Conservation (phyloP, 2,113 vertebrate genomes). For the Phaethornis superciliosus region DNA sequence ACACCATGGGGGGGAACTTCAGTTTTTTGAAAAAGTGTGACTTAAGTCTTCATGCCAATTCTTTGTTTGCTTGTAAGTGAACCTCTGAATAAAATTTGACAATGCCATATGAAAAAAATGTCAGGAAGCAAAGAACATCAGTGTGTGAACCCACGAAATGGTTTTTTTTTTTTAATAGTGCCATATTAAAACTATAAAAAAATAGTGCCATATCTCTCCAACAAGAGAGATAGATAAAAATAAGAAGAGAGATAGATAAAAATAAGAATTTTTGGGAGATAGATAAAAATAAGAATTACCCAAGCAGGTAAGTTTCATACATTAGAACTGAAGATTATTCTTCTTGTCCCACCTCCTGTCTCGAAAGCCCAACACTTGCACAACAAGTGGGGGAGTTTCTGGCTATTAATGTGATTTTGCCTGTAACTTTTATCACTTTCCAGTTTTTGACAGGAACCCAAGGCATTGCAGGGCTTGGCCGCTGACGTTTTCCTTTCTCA, state of each 20-base stretch:
- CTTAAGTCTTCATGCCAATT: neutral
- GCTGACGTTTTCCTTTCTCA: neutral
- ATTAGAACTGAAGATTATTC: accelerated
- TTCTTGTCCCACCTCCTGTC: neutral
- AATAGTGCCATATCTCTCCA: no score
- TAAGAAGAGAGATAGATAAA: no score
- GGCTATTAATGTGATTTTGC: accelerated
- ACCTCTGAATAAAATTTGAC: neutral
- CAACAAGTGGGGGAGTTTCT: neutral
- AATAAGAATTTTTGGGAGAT: neutral
- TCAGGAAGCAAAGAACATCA: neutral
- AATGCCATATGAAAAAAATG: neutral
- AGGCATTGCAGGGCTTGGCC: neutral
- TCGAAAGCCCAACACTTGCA: accelerated
- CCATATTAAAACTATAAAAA: no score
- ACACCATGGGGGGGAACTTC: neutral
- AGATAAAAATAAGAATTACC: neutral
- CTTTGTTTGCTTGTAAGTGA: slow-evolving; percentile 40
- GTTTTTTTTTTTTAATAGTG: neutral
- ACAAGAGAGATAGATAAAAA: no score
- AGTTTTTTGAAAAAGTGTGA: slow-evolving; percentile 21
- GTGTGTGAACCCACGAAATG: neutral
- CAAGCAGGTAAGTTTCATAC: neutral
- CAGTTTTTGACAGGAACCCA: neutral
- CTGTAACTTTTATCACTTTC: accelerated